Evolutionary conservation across 1,140 invertebrate species (phyloP).

Genomic region (Drosophila sturtevanti): DNA sequence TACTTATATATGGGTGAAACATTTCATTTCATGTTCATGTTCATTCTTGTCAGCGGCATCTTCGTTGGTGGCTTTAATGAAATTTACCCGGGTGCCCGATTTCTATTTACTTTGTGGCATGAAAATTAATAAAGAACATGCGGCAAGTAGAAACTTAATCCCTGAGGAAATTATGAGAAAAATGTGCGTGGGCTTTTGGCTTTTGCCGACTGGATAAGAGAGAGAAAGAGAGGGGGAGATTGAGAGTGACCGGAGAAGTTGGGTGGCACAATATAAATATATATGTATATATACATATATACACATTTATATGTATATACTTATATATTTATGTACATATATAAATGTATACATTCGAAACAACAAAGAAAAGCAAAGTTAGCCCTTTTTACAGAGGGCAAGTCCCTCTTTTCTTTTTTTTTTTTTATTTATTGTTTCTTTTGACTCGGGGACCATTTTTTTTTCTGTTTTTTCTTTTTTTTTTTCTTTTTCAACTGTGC

Average conservation of each 20-base stretch:
- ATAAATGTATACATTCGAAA: background rate
- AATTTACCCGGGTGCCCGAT: slow-evolving; percentile 67
- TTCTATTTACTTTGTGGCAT: slow-evolving; percentile 77
- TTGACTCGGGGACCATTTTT: slow-evolving; percentile 3
- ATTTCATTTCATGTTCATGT: slow-evolving; percentile 38
- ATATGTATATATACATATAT: slow-evolving; percentile 14
- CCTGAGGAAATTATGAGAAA: slow-evolving; percentile 79
- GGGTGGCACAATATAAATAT: slow-evolving; percentile 43
- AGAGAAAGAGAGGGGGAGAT: background rate
- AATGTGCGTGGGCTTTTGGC: slow-evolving; percentile 67
- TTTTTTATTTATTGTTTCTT: slow-evolving; percentile 40
- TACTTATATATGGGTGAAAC: slow-evolving; percentile 66
- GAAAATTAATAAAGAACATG: slow-evolving; percentile 72
- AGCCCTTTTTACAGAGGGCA: slow-evolving; percentile 50
- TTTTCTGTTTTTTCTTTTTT: slow-evolving; percentile 9
- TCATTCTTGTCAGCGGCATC: slow-evolving; percentile 20
- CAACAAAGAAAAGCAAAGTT: slow-evolving; percentile 37
- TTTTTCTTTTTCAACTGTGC: slow-evolving; percentile 42
- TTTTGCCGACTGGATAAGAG: slow-evolving; percentile 24
- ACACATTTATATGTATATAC: too few species aligned
- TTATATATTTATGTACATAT: background rate
- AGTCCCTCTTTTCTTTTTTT: slow-evolving; percentile 22
- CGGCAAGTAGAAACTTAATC: slow-evolving; percentile 77
- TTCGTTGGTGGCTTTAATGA: slow-evolving; percentile 58
- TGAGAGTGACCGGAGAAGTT: slow-evolving; percentile 31